phyloP scores from a whole-genome alignment of 2,888 invertebrate species.

The Malacosoma neustria region DNA sequence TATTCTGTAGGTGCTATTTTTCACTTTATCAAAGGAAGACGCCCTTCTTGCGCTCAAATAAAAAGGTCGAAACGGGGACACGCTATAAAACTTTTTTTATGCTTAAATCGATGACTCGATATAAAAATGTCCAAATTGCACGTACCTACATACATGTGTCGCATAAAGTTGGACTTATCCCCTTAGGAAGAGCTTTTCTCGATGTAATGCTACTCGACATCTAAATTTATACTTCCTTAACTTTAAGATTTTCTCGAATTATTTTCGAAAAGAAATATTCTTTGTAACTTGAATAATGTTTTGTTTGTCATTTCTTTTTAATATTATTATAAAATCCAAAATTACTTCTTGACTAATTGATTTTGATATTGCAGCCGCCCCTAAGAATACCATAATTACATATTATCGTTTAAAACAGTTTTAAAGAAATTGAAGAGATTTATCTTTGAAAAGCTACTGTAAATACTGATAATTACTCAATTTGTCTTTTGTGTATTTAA shows the following conservation, averaged over 20 bases:
- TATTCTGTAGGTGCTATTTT: constrained; percentile 57
- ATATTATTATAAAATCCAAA: too few relatives aligned
- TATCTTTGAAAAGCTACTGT: too few relatives aligned
- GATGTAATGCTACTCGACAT: neutral
- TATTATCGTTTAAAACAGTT: too few relatives aligned
- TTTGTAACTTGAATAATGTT: too few relatives aligned
- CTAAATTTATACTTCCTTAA: neutral
- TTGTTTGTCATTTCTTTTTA: too few relatives aligned
- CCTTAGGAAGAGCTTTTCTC: neutral
- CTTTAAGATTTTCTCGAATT: neutral
- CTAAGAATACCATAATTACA: too few relatives aligned
- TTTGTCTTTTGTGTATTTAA: too few relatives aligned
- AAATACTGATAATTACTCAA: too few relatives aligned
- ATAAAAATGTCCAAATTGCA: constrained; percentile 1
- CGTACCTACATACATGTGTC: neutral
- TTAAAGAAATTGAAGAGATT: too few relatives aligned
- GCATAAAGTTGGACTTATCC: neutral
- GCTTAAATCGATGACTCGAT: constrained; percentile 28
- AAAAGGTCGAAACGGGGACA: constrained; percentile 56
- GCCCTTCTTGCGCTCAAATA: constrained; percentile 49
- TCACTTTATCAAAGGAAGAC: constrained; percentile 66
- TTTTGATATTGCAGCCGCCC: too few relatives aligned
- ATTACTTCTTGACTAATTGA: too few relatives aligned
- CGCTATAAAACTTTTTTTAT: constrained; percentile 47
- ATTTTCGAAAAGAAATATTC: too few relatives aligned